A percentile compares a stretch with the other conserved stretches of the same genome.
Conservation (phyloP, 2,113 vertebrate species). For the Todiramphus saurophagus region DNA sequence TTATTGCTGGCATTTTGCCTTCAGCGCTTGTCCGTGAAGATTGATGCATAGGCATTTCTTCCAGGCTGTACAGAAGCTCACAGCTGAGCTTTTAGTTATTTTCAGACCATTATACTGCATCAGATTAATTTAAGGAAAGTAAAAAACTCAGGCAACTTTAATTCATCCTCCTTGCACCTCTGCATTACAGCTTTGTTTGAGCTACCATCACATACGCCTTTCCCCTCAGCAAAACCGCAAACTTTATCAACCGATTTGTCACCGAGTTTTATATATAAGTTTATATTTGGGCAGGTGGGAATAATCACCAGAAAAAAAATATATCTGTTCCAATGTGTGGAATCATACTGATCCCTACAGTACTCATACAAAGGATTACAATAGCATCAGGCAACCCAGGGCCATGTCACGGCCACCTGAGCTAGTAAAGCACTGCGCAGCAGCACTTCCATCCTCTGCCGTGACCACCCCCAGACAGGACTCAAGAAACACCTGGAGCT, state of each 20-base stretch:
- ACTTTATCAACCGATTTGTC: not conserved
- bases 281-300: not conserved
- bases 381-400: not conserved
- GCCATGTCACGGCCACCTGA: not conserved
- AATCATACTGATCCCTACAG: not conserved
- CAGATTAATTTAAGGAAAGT: not conserved
- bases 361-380: not conserved
- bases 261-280: not conserved
- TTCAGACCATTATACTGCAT: not conserved
- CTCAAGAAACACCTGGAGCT: not conserved
- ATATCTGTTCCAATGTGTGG: not conserved
- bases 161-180: not conserved
- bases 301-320: not conserved
- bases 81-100: not conserved
- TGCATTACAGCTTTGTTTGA: not conserved
- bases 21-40: not conserved
- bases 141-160: not conserved
- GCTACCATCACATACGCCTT: not conserved
- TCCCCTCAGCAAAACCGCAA: not conserved
- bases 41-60: not conserved
- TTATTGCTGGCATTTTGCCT: not conserved
- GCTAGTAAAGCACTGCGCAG: not conserved
- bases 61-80: not conserved
- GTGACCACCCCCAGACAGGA: not conserved
- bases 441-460: not conserved